phyloP scores from a whole-genome alignment of 2,797 vertebrate genomes.

The Coregonus ussuriensis region DNA sequence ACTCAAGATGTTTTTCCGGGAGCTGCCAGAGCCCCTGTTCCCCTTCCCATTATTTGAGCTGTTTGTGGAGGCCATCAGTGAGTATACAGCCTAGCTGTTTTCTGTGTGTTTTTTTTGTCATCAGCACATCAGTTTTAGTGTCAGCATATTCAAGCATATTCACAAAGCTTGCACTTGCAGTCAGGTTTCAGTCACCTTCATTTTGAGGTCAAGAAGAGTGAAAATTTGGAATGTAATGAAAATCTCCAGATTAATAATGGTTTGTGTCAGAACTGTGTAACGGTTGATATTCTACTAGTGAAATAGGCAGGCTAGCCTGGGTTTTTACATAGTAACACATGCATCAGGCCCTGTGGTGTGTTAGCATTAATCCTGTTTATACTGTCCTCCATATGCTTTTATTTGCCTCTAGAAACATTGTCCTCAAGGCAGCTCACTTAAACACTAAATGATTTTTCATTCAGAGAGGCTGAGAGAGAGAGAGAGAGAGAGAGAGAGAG shows the following conservation, averaged over 20 bases:
- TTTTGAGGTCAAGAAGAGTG: not conserved
- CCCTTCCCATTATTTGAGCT: conserved; percentile 90
- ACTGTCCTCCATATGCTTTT: conserved; percentile 16
- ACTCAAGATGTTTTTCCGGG: conserved; percentile 98
- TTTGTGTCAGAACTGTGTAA: conserved; percentile 5
- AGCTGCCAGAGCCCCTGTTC: conserved; percentile 94
- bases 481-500: not conserved
- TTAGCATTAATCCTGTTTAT: conserved; percentile 40
- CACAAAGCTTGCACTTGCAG: not conserved
- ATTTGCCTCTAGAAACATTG: conserved; percentile 29
- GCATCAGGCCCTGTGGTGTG: conserved; percentile 17
- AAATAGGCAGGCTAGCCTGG: conserved; percentile 11
- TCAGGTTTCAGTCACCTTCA: not conserved
- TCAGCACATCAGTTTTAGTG: not conserved
- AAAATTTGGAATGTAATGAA: not conserved
- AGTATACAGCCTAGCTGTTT: conserved; percentile 68
- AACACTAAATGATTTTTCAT: conserved; percentile 18
- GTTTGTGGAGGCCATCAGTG: conserved; percentile 92
- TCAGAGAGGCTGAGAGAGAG: conserved; percentile 9
- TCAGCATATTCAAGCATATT: not conserved
- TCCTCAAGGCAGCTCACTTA: conserved; percentile 30
- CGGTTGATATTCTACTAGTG: conserved; percentile 9
- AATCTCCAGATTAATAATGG: not conserved
- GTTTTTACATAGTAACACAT: conserved; percentile 29
- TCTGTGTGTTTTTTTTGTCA: not conserved